phyloP scores from a whole-genome alignment of 2,888 invertebrate species.

The Drosophila paranaensis region DNA sequence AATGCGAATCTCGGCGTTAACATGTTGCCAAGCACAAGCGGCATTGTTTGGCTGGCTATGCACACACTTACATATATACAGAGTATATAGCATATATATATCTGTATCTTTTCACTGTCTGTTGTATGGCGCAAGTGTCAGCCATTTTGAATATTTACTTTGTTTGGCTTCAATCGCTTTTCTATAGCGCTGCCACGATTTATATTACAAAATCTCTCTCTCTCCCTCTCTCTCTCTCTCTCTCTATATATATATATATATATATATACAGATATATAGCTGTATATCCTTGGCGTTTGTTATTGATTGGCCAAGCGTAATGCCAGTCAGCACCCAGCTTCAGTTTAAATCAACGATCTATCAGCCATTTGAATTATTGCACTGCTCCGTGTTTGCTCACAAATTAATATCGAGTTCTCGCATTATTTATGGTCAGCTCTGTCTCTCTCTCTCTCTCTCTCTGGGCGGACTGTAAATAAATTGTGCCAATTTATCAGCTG shows the following conservation, averaged over 20 bases:
- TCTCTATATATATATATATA: too few species aligned
- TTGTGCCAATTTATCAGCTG: neutral
- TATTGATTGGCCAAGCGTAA: slow-evolving; percentile 43
- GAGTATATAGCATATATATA: slow-evolving; percentile 12
- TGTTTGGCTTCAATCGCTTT: slow-evolving; percentile 50
- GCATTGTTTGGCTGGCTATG: slow-evolving; percentile 58
- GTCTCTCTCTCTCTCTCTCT: neutral
- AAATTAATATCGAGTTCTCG: slow-evolving; percentile 10
- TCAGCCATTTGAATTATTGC: slow-evolving; percentile 44
- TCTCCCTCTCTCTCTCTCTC: too few species aligned
- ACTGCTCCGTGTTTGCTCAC: slow-evolving; percentile 39
- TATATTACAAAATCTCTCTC: slow-evolving; percentile 36
- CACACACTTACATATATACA: neutral
- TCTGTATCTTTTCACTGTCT: slow-evolving; percentile 11
- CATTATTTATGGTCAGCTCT: slow-evolving; percentile 16
- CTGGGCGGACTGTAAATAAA: slow-evolving; percentile 1
- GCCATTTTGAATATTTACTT: slow-evolving; percentile 82
- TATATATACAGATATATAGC: slow-evolving; percentile 1
- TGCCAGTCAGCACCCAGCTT: slow-evolving; percentile 17
- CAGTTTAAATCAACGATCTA: slow-evolving; percentile 29
- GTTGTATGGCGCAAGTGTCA: slow-evolving; percentile 60
- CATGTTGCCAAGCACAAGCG: slow-evolving; percentile 70
- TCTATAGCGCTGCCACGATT: slow-evolving; percentile 43
- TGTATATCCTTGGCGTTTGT: slow-evolving; percentile 22
- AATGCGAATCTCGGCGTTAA: slow-evolving; percentile 76